These are phyloP conservation scores for Ormyrus labotus DNA, from an alignment of 2,888 invertebrate species.

Conservation along the genomic window DNA sequence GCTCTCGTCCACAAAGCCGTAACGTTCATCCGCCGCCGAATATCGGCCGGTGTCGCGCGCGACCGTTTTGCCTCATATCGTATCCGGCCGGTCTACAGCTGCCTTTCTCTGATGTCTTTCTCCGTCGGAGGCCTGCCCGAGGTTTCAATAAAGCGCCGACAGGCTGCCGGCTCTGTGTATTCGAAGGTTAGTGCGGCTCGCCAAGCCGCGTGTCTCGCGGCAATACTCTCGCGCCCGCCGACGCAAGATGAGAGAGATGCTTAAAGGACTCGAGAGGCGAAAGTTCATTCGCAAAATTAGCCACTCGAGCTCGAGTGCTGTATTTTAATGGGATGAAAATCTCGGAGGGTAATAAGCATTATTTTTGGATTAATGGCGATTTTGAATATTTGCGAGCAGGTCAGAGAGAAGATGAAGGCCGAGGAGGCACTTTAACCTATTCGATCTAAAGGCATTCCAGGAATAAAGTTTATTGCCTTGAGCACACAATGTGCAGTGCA, in stretches of 20 bases:
- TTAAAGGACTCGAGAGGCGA: constrained; percentile 23
- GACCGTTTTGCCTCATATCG: background rate
- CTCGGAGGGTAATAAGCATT: constrained; percentile 21
- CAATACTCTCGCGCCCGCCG: constrained; percentile 62
- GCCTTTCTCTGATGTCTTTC: too few species aligned
- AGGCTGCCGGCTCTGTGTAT: background rate
- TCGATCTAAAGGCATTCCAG: constrained; percentile 73
- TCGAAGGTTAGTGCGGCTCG: constrained; percentile 43
- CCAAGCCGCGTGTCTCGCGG: constrained; percentile 71
- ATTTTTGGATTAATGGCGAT: constrained; percentile 16
- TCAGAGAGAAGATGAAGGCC: constrained; percentile 33
- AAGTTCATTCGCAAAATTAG: constrained; percentile 31
- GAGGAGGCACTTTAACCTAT: constrained; percentile 64
- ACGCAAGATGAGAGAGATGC: background rate
- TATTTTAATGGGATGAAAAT: constrained; percentile 30
- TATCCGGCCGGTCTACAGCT: constrained; percentile 1
- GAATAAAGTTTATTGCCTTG: constrained; percentile 74
- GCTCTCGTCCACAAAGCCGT: background rate
- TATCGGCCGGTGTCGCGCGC: background rate
- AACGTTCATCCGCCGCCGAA: background rate
- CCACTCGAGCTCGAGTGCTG: background rate
- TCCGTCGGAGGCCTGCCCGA: background rate
- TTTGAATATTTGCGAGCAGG: background rate
- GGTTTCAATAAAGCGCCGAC: constrained; percentile 33
- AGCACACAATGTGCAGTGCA: constrained; percentile 19